Conservation (phyloP, 2,113 vertebrate species). For the Clarias magur region DNA sequence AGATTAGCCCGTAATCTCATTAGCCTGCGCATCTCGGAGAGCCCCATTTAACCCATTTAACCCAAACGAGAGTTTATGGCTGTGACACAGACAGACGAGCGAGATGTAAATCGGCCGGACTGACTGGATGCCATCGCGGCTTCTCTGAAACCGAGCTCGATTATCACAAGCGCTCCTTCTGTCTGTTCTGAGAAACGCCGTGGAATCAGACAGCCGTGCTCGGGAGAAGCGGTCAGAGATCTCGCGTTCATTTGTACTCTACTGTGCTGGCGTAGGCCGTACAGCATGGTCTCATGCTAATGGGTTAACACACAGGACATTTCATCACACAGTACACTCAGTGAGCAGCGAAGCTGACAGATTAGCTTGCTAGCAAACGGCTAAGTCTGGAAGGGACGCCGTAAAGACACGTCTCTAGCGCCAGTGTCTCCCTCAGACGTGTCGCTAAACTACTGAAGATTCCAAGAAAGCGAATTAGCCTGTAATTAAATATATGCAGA, state of each 20-base stretch:
- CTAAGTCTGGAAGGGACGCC: background rate
- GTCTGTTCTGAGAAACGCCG: background rate
- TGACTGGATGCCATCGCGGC: slow-evolving; percentile 67
- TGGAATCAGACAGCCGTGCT: background rate
- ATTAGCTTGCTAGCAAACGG: background rate
- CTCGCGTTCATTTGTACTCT: background rate
- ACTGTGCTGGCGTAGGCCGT: background rate
- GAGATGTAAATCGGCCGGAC: slow-evolving; percentile 65
- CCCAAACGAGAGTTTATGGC: slow-evolving; percentile 77
- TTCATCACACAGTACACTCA: background rate
- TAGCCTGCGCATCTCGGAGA: slow-evolving; percentile 71
- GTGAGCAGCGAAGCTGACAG: background rate
- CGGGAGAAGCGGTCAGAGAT: background rate
- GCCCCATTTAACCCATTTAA: slow-evolving; percentile 68
- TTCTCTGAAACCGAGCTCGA: background rate
- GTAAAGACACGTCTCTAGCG: background rate
- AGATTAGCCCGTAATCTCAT: slow-evolving; percentile 67
- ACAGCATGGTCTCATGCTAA: background rate
- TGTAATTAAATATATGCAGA: background rate
- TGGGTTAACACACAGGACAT: background rate
- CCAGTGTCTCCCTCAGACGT: background rate
- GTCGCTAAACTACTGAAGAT: background rate
- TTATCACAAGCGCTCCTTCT: background rate
- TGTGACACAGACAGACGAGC: slow-evolving; percentile 64
- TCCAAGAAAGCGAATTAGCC: background rate